Base-by-base conservation (phyloP, 2,797 vertebrate species). In the Parauchenoglanis punctatus region DNA sequence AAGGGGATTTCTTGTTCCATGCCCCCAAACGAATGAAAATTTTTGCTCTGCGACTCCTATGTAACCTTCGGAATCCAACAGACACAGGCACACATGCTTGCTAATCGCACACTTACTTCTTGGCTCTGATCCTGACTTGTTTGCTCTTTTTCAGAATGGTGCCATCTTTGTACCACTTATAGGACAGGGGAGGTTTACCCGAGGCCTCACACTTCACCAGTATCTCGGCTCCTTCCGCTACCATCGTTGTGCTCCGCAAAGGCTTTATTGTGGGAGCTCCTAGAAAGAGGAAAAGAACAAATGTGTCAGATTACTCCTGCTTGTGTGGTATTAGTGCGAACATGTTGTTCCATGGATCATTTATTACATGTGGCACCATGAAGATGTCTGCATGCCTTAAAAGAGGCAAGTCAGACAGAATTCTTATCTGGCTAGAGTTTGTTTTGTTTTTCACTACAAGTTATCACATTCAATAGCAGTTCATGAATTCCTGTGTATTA, bases 131-230 rank as follows among this genome's bases (percentile, higher is more conserved):
- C 93, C 95, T 94, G 91, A 99, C 95, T 93, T 97, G 96, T 88
- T 96, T 96, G 93, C 95, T 97, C 93, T 96, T 97, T 95, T 97
- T 98, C 92, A 99, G 96, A 92, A 98, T 97, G 91, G 93, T 97
- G 92, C 98, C 98, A 8, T 99, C 98, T 95, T 98, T 99, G 95
- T 97, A 98, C 98, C 98, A 99, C 81, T 92, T 98, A 95, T 98
- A 99, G 93, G 95, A 96, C 0, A 96, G 97, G 89, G 92, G 89
- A 90, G 98, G 97, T 93, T 96, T 97, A 76, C 98, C 98, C 0
- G 96, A 96, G 0, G 97, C 97, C 95, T 98, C 98, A 17, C 98
- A 99, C 94, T 97, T 99, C 89, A 99, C 94, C 0, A 93, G 96
- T 88, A 98, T 96, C 93, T 94, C 97, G 90, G 95, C 95, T 85